phyloP scores from a whole-genome alignment of 2,797 vertebrate genomes.

The Clarias platycephalus region DNA sequence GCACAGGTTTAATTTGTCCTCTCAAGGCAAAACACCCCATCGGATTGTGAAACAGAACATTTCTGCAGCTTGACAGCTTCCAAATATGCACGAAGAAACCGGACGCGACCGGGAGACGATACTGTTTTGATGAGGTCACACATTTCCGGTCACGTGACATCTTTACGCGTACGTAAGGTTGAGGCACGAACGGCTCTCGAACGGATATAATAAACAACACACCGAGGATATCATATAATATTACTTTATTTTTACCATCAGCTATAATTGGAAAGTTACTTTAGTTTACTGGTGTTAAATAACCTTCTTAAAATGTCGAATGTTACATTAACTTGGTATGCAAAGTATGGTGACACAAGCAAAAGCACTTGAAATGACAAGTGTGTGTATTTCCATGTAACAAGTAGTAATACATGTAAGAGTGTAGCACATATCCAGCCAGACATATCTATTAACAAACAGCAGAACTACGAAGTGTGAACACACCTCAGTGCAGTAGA shows the following conservation, averaged over 20 bases:
- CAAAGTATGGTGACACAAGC: background rate
- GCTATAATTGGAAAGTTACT: background rate
- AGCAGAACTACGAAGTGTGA: background rate
- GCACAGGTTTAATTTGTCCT: background rate
- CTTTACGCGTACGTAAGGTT: background rate
- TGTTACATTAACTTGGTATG: background rate
- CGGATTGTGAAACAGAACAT: background rate
- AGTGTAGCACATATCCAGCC: background rate
- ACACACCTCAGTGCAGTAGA: background rate
- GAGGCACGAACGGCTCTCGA: background rate
- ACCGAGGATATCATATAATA: background rate
- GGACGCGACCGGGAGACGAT: conserved; percentile 45
- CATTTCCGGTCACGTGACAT: conserved; percentile 78
- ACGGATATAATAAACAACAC: background rate
- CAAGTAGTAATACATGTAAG: background rate
- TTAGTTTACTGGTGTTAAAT: background rate
- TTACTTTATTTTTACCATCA: background rate
- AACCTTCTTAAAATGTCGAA: background rate
- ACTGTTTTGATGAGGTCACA: conserved; percentile 76
- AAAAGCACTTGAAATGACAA: background rate
- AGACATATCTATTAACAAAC: background rate
- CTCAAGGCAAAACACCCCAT: background rate
- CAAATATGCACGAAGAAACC: conserved; percentile 20
- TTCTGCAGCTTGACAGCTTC: background rate
- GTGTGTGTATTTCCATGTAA: background rate